Base-by-base conservation (phyloP, 53 echinoderm and acorn worm genomes). In the Actinopyga echinites region DNA sequence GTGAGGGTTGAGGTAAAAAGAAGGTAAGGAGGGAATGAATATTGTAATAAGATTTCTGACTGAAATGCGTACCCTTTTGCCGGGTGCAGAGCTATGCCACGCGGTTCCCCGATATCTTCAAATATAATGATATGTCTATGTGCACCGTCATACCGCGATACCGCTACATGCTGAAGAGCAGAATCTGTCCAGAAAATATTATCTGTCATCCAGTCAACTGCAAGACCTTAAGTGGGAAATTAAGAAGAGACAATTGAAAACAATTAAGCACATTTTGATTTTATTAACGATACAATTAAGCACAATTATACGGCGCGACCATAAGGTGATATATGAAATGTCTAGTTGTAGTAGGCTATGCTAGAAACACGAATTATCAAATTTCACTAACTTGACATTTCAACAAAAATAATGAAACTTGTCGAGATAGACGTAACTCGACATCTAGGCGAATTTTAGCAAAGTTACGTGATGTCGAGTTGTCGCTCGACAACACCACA, bases 61-160 rank as follows among this genome's bases (percentile, higher is more conserved):
- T 25, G 9, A 61, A 34, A 55, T 78, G 21, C 54, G 17, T 78
- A 78, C 78, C 78, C 78, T 56, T 78, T 78, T 15, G 78, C 57
- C 8, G 78, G 78, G 54, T 78, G 53, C 9, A 78, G 53, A 11
- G 78, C 78, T 28, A 78, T 57, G 2, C 78, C 78, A 30, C 78
- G 25, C 57, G 78, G 78, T 57, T 78, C 31, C 21, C 9, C 57
- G 31, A 78, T 78, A 52, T 78, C 78, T 15, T 78, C 78, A 23
- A 23, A 34, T 33, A 78, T 78, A 29, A 78, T 78, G 30, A 80
- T 80, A 37, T 59, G 60, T 25, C 80, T 26, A 55, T 78, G 78
- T 11, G 80, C 36, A 42, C 80, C 80, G 45, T 80, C 80, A 80
- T 80, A 80, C 42, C 80, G 80, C 25, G 80, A 80, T 43, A 80